A percentile compares a stretch with the other conserved stretches of the same genome.
Evolutionary conservation across 2,888 invertebrate species (phyloP).

Genomic region (Cotesia congregata): DNA sequence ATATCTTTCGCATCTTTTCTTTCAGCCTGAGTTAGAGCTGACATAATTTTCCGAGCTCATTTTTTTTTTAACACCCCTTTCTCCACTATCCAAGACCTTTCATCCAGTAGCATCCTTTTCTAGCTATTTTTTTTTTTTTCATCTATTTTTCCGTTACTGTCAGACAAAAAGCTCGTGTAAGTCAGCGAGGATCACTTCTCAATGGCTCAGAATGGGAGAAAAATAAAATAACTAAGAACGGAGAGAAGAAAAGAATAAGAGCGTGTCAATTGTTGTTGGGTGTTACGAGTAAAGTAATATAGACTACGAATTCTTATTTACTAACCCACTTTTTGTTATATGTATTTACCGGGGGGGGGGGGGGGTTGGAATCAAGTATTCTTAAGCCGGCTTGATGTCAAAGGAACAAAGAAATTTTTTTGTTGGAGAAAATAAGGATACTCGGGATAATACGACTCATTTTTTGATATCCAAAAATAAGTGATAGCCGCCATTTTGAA

Average conservation of each 20-base stretch:
- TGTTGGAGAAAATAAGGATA: too few relatives aligned
- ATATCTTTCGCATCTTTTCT: slow-evolving; percentile 60
- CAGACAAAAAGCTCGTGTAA: slow-evolving; percentile 21
- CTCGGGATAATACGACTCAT: too few relatives aligned
- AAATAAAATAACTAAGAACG: slow-evolving; percentile 26
- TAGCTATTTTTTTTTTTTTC: slow-evolving; percentile 36
- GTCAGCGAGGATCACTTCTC: slow-evolving; percentile 32
- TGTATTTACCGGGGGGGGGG: background rate
- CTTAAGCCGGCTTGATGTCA: too few relatives aligned
- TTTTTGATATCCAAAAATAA: too few relatives aligned
- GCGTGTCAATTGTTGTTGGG: slow-evolving; percentile 32
- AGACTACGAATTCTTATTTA: background rate
- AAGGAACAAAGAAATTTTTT: too few relatives aligned
- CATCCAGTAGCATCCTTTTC: slow-evolving; percentile 44
- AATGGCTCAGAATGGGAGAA: slow-evolving; percentile 17
- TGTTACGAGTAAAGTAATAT: slow-evolving; percentile 26
- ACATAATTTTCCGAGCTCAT: slow-evolving; percentile 64
- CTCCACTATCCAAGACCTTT: slow-evolving; percentile 42
- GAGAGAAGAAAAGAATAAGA: background rate
- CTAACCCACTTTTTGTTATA: background rate
- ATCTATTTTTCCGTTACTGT: slow-evolving; percentile 39
- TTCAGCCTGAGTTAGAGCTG: slow-evolving; percentile 62
- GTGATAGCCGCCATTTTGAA: too few relatives aligned
- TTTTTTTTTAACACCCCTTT: slow-evolving; percentile 50
- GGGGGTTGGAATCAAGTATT: background rate